Conservation (phyloP, 2,113 vertebrate genomes). For the Uria aalge region DNA sequence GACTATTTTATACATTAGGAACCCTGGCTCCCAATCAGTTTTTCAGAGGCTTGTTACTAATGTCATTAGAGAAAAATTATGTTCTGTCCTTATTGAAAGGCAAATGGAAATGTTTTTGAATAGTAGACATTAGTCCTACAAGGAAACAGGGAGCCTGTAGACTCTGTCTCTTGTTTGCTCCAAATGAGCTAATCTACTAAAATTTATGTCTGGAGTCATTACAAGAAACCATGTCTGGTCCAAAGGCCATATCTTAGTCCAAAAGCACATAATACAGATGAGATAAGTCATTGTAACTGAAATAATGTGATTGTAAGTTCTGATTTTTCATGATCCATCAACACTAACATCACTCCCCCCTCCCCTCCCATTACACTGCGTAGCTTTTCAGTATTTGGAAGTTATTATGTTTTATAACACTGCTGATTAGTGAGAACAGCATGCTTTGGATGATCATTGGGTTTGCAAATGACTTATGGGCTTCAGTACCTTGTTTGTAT, state of each 20-base stretch:
- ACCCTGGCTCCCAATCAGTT: neutral
- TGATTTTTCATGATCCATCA: neutral
- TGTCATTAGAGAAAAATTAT: neutral
- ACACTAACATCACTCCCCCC: neutral
- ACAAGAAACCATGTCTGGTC: neutral
- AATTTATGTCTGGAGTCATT: constrained; percentile 36
- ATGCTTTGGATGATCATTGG: neutral
- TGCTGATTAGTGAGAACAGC: neutral
- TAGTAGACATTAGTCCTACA: neutral
- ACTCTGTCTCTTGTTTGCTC: constrained; percentile 2
- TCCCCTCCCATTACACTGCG: neutral
- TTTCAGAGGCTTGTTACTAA: neutral
- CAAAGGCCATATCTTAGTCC: neutral
- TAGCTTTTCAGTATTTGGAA: neutral
- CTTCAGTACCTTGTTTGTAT: neutral
- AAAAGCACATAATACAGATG: neutral
- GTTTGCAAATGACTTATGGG: neutral
- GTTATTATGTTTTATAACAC: neutral
- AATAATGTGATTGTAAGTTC: neutral
- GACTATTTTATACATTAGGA: neutral
- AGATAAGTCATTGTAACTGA: neutral
- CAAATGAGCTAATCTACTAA: constrained; percentile 40
- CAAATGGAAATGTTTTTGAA: constrained; percentile 16
- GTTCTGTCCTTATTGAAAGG: neutral
- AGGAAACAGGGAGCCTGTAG: neutral